Base-by-base conservation (phyloP, 2,113 vertebrate species). In the Neopipo cinnamomea region DNA sequence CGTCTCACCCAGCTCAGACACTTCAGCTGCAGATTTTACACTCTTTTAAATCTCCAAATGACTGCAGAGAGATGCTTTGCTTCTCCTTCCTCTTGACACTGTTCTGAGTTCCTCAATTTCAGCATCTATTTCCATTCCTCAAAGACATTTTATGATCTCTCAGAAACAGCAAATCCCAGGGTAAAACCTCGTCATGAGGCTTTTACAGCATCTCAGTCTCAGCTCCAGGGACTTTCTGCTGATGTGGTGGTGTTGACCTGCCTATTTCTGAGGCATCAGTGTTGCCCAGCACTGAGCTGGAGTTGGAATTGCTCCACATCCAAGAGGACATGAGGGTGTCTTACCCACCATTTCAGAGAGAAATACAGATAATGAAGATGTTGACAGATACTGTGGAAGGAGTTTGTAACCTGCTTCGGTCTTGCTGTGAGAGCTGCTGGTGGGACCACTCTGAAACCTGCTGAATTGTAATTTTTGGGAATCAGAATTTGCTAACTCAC, bases 41-140 rank as follows among this genome's bases (percentile, higher is more conserved):
- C 61, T 61, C 35, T 15, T 78, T 96, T 78, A 72, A 79, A 41
- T 85, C 22, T 78, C 87, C 22, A 39, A 31, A 65, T 82, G 84
- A 37, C 37, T 85, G 66, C 70, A 78, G 66, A 87, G 84, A 41
- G 47, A 22, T 35, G 35, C 31, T 91, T 41, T 89, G 68, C 86
- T 80, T 91, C 62, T n/a, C 46, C 55, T 88, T 62, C 47, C 70
- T 78, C 62, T 61, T 87, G 70, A 76, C 79, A 9, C 42, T 10
- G 11, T 83, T 95, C 68, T 72, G 77, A 59, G 39, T 82, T 91
- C 58, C 61, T 95, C 87, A 47, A 21, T 92, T 93, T 87, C 80
- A 65, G 15, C 35, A 59, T 76, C 76, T 86, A 42, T 89, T 93
- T 91, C 77, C 72, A 44, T 91, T 96, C 91, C 94, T 78, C 66